Conservation (phyloP, 1,140 invertebrate species). For the Zaprionus capensis region DNA sequence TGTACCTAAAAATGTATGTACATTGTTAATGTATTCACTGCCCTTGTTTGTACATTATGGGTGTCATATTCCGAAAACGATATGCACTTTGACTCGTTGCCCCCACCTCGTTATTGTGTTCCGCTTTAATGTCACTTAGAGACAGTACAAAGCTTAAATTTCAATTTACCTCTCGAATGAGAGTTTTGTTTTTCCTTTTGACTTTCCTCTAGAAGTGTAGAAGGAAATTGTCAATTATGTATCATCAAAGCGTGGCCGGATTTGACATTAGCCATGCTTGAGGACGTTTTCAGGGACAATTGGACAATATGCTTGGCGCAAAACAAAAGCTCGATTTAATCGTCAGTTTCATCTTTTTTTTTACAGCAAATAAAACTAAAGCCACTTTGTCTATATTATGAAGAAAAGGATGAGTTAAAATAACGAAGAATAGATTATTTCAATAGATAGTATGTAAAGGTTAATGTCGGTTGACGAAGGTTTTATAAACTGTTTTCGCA, state of each 20-base stretch:
- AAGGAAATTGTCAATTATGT: conserved; percentile 49
- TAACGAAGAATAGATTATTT: too few species aligned
- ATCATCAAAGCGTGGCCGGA: conserved; percentile 28
- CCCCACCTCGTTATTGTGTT: not conserved
- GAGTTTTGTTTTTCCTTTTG: not conserved
- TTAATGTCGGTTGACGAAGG: too few species aligned
- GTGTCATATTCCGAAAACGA: conserved; percentile 4
- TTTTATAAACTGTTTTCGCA: too few species aligned
- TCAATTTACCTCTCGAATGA: conserved; percentile 26
- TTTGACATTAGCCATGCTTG: conserved; percentile 25
- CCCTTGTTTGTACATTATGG: not conserved
- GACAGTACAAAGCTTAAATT: conserved; percentile 36
- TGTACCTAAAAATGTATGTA: not conserved
- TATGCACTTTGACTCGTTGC: not conserved
- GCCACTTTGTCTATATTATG: not conserved
- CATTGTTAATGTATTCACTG: not conserved
- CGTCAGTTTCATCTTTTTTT: not conserved
- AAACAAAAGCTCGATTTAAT: not conserved
- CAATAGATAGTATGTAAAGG: too few species aligned
- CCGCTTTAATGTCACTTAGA: conserved; percentile 7
- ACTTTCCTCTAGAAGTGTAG: conserved; percentile 12
- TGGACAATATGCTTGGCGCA: not conserved
- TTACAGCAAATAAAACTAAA: not conserved
- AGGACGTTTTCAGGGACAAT: conserved; percentile 6
- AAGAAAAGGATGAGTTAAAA: not conserved